These are phyloP conservation scores for Cyprinus carpio DNA, from an alignment of 2,113 vertebrate genomes.

Conservation along the genomic window DNA sequence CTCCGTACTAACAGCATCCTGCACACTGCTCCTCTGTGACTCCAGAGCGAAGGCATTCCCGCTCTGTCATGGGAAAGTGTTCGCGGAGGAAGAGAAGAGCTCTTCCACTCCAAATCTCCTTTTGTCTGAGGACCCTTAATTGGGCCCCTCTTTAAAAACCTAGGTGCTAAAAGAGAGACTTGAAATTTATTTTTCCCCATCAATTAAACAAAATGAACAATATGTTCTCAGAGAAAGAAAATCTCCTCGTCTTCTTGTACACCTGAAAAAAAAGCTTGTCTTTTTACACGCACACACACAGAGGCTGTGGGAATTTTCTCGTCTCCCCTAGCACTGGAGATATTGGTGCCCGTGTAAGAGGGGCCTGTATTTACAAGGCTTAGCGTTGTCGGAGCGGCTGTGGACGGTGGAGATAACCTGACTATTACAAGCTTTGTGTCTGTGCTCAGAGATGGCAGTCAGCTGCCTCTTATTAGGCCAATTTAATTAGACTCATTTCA, in stretches of 20 bases:
- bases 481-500: slow-evolving; percentile 74
- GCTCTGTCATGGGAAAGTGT: slow-evolving; percentile 67
- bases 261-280: slow-evolving; percentile 43
- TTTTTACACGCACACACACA: not conserved
- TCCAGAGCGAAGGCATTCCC: slow-evolving; percentile 65
- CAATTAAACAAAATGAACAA: slow-evolving; percentile 60
- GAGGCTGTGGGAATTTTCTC: slow-evolving; percentile 50
- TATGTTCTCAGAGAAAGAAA: slow-evolving; percentile 51
- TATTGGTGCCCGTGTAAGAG: slow-evolving; percentile 48
- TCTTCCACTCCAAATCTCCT: slow-evolving; percentile 62
- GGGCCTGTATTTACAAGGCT: slow-evolving; percentile 61
- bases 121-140: slow-evolving; percentile 65
- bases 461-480: slow-evolving; percentile 68
- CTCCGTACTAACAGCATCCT: slow-evolving; percentile 28
- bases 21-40: slow-evolving; percentile 50
- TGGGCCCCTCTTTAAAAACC: slow-evolving; percentile 59
- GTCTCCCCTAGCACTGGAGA: slow-evolving; percentile 36
- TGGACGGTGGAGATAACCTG: slow-evolving; percentile 63
- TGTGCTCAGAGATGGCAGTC: slow-evolving; percentile 61
- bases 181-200: slow-evolving; percentile 56
- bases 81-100: slow-evolving; percentile 48
- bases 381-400: slow-evolving; percentile 59
- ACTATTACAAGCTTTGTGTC: slow-evolving; percentile 63
- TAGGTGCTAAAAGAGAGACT: slow-evolving; percentile 62
- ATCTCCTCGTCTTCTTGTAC: slow-evolving; percentile 41